Percentiles rank a stretch among this genome's conserved stretches.
phyloP scores from a whole-genome alignment of 2,888 invertebrate genomes.

The Hedya salicella region DNA sequence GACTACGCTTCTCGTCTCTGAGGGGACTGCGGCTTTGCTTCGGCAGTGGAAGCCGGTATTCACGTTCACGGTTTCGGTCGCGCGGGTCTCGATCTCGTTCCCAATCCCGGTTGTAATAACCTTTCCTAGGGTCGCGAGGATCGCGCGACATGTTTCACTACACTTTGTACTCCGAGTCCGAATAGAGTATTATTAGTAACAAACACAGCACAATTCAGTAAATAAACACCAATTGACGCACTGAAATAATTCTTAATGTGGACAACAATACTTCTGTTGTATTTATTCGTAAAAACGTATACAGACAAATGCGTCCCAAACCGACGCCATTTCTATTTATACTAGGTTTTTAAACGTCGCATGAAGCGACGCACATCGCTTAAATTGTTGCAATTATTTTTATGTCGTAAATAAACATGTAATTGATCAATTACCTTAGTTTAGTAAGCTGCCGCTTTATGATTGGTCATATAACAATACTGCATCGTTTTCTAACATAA shows the following conservation, averaged over 20 bases:
- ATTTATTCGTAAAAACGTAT: not conserved
- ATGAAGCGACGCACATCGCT: no score
- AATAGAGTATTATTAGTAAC: slow-evolving; percentile 9
- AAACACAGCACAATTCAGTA: slow-evolving; percentile 1
- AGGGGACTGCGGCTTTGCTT: slow-evolving; percentile 67
- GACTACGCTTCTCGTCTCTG: slow-evolving; percentile 62
- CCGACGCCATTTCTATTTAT: slow-evolving; percentile 27
- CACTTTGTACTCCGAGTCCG: slow-evolving; percentile 8
- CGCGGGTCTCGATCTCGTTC: slow-evolving; percentile 38
- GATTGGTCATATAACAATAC: no score
- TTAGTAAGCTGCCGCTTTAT: no score
- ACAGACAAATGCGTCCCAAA: slow-evolving; percentile 1
- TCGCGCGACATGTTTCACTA: slow-evolving; percentile 60
- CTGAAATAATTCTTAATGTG: not conserved
- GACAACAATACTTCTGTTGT: not conserved
- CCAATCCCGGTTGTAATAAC: slow-evolving; percentile 51
- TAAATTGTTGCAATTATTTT: no score
- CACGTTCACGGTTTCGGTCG: slow-evolving; percentile 39
- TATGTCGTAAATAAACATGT: no score
- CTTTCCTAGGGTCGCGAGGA: slow-evolving; percentile 61
- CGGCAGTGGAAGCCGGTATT: slow-evolving; percentile 45
- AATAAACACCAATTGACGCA: not conserved
- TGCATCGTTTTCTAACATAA: no score
- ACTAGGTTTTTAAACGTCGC: not conserved
- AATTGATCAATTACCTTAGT: no score